A percentile compares a stretch with the other conserved stretches of the same genome.
phyloP scores from a whole-genome alignment of 2,888 invertebrate species.

The Elegia similella region DNA sequence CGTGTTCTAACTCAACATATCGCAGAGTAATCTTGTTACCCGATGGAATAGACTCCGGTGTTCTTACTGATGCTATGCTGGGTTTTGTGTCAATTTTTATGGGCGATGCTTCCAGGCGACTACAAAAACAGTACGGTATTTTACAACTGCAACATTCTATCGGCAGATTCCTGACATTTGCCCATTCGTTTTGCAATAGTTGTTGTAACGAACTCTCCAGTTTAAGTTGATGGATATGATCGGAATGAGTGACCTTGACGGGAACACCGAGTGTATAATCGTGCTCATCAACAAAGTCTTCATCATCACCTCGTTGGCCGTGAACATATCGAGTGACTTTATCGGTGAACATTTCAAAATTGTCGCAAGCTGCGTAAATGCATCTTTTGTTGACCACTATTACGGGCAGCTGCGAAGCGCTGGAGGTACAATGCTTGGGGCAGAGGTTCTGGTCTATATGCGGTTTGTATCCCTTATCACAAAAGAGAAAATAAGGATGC shows the following conservation, averaged over 20 bases:
- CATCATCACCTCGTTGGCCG: constrained; percentile 46
- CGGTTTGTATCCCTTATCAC: constrained; percentile 55
- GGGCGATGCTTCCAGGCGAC: constrained; percentile 28
- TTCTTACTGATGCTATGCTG: neutral
- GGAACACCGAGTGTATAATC: constrained; percentile 52
- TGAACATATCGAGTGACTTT: constrained; percentile 53
- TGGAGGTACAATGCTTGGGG: constrained; percentile 56
- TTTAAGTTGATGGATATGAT: constrained; percentile 48
- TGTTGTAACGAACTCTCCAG: constrained; percentile 64
- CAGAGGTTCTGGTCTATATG: constrained; percentile 51
- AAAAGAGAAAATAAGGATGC: constrained; percentile 62
- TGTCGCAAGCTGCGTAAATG: constrained; percentile 67
- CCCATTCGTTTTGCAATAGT: constrained; percentile 56
- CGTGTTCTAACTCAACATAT: constrained; percentile 41
- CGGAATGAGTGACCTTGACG: constrained; percentile 44
- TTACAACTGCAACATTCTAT: constrained; percentile 48
- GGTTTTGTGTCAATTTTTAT: neutral
- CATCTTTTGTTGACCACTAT: constrained; percentile 62
- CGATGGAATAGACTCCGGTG: constrained; percentile 27
- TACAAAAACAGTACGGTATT: constrained; percentile 53
- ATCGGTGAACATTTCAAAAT: constrained; percentile 53
- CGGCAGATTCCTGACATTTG: constrained; percentile 45
- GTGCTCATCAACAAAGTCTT: constrained; percentile 49
- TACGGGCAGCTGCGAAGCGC: constrained; percentile 58
- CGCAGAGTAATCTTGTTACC: constrained; percentile 44